phyloP scores from a whole-genome alignment of 2,113 vertebrate genomes.

The Apus apus region DNA sequence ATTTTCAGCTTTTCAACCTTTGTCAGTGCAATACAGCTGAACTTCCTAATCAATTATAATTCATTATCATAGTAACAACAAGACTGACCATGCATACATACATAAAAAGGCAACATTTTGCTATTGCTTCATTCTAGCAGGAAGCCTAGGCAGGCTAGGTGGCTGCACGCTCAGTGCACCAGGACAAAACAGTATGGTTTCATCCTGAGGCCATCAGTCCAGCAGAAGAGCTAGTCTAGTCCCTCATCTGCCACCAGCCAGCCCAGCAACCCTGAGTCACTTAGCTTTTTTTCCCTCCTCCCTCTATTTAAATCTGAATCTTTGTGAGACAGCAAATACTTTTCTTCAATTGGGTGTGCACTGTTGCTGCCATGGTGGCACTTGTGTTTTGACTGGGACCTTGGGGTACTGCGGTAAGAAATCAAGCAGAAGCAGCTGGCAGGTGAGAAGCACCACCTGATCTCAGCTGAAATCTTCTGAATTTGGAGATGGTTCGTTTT shows the following conservation, averaged over 20 bases:
- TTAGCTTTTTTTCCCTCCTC: background rate
- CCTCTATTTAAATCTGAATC: background rate
- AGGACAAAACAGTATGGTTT: background rate
- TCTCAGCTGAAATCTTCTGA: background rate
- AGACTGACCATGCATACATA: background rate
- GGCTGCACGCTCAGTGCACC: background rate
- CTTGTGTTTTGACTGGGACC: background rate
- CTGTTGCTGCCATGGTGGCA: rapidly evolving
- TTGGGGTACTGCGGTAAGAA: background rate
- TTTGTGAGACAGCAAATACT: background rate
- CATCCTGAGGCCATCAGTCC: background rate
- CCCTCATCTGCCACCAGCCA: background rate
- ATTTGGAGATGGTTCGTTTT: background rate
- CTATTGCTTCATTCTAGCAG: rapidly evolving
- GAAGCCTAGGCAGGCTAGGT: background rate
- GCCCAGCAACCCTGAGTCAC: background rate
- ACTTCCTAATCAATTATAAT: background rate
- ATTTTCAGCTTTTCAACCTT: background rate
- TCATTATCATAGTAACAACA: background rate
- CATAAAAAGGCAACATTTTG: background rate
- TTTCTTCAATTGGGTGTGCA: background rate
- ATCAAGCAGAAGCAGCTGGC: background rate
- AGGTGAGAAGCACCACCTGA: background rate
- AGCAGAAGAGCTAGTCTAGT: background rate
- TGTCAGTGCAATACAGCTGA: background rate